These are phyloP conservation scores for Chrysemys picta DNA, from an alignment of 2,113 vertebrate species.

Conservation along the genomic window DNA sequence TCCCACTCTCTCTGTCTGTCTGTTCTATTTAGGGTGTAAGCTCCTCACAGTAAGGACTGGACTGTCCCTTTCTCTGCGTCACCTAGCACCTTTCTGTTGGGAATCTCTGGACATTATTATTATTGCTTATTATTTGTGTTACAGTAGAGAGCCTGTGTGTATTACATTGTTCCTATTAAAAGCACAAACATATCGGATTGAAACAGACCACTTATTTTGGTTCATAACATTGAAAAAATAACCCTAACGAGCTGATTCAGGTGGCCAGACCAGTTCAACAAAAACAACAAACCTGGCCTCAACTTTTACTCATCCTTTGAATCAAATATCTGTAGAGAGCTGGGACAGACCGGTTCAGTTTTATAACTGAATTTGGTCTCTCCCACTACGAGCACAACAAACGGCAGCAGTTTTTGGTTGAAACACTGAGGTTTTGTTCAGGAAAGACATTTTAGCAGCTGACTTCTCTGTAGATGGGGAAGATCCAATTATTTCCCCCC, in stretches of 20 bases:
- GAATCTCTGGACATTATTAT: not conserved
- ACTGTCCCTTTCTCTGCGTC: not conserved
- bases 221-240: not conserved
- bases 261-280: not conserved
- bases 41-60: not conserved
- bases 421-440: not conserved
- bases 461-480: no score
- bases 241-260: not conserved
- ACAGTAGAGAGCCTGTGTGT: no score
- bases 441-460: no score
- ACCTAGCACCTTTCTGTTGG: not conserved
- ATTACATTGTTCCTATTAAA: no score
- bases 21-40: not conserved
- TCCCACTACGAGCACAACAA: not conserved
- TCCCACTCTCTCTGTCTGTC: not conserved
- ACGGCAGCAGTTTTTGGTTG: not conserved
- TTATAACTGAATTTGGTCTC: conserved; percentile 27
- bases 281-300: conserved; percentile 8
- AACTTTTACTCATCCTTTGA: conserved; percentile 30
- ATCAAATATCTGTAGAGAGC: conserved; percentile 10
- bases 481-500: no score
- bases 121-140: no score
- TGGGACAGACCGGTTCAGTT: not conserved
- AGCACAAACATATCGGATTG: not conserved
- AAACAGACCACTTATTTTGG: not conserved